Percentiles rank a stretch among this genome's conserved stretches.
Evolutionary conservation across 35 echinoderm and acorn worm genomes (phyloP).

Genomic region (Diadema setosum): DNA sequence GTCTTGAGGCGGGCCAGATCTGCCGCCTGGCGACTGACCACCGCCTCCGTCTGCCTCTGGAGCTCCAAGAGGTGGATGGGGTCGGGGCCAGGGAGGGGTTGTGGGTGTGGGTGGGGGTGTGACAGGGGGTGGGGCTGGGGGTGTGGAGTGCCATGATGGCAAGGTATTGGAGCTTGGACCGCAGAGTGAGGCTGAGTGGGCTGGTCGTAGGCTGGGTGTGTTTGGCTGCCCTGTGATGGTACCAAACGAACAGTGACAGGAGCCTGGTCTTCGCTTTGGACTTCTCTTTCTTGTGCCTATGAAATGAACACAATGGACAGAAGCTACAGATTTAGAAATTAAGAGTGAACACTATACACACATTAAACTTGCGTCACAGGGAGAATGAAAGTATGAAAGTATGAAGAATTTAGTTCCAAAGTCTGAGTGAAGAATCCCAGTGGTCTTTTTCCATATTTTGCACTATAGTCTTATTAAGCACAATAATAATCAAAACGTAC

Average conservation of each 20-base stretch:
- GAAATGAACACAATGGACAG: not conserved
- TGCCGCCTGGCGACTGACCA: slow-evolving; percentile 11
- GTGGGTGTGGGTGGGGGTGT: not conserved
- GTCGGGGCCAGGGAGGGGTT: not conserved
- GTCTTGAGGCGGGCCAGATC: slow-evolving; percentile 3
- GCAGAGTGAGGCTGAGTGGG: not conserved
- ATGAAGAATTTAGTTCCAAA: no score
- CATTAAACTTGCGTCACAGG: no score
- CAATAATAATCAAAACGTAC: no score
- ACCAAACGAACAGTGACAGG: not conserved
- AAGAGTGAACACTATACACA: no score
- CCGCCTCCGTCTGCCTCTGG: not conserved
- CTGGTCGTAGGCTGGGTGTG: not conserved
- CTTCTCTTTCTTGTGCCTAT: not conserved
- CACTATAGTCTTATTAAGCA: no score
- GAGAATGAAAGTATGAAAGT: no score
- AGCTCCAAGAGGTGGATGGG: not conserved
- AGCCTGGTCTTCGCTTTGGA: not conserved
- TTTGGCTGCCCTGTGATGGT: not conserved
- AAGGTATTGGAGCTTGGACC: not conserved
- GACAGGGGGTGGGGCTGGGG: not conserved
- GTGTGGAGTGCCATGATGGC: not conserved
- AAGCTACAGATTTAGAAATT: not conserved
- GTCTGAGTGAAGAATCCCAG: no score
- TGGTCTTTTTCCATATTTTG: no score